These are phyloP conservation scores for Centropus bengalensis DNA, from an alignment of 2,113 vertebrate species.

Conservation along the genomic window DNA sequence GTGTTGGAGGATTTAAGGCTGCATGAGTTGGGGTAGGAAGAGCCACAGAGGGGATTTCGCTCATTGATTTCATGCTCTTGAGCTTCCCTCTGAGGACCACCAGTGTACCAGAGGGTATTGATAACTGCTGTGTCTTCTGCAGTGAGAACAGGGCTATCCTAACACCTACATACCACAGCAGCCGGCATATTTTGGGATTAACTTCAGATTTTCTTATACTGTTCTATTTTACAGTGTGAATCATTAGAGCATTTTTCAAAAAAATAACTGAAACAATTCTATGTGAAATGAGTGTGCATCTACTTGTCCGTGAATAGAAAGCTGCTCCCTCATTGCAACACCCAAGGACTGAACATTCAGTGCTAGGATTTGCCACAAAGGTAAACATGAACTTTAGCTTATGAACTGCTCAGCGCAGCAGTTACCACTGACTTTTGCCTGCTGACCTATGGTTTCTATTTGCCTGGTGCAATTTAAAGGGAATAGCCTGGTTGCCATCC, in stretches of 20 bases:
- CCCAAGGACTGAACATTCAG: neutral
- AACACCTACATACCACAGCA: neutral
- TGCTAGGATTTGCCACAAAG: neutral
- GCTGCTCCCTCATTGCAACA: neutral
- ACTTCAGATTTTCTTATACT: neutral
- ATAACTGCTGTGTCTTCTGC: neutral
- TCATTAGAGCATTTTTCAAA: neutral
- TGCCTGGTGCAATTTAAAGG: neutral
- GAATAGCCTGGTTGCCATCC: neutral
- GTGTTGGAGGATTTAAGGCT: neutral
- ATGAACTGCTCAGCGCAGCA: neutral
- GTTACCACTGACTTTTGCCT: neutral
- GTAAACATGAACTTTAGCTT: slow-evolving; percentile 55
- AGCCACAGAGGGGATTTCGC: neutral
- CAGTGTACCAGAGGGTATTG: neutral
- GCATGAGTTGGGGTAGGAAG: neutral
- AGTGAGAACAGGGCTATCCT: neutral
- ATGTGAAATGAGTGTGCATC: neutral
- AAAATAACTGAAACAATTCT: neutral
- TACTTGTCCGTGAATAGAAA: neutral
- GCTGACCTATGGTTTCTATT: neutral
- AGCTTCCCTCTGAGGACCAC: neutral
- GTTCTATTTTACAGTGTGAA: neutral
- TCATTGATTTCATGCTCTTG: neutral
- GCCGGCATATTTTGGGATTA: neutral